phyloP scores from a whole-genome alignment of 1,140 invertebrate genomes.

The Lepidotrigona ventralis region DNA sequence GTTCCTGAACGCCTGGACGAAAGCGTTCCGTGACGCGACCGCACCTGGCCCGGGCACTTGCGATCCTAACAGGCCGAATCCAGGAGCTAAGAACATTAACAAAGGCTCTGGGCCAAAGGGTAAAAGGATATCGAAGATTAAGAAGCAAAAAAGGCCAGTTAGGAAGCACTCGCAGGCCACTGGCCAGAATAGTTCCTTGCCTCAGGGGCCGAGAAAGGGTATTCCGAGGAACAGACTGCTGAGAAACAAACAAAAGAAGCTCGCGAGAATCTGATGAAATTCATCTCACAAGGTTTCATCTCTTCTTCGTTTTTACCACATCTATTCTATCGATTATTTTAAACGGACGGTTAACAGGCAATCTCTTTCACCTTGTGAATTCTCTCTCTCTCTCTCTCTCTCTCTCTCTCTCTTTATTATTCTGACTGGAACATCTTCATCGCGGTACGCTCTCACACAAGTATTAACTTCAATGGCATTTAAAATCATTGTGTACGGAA shows the following conservation, averaged over 20 bases:
- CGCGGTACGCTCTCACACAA: neutral
- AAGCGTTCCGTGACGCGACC: conserved; percentile 74
- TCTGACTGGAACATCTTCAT: neutral
- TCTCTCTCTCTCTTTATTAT: neutral
- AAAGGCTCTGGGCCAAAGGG: conserved; percentile 38
- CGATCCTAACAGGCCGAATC: conserved; percentile 54
- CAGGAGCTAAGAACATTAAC: conserved; percentile 49
- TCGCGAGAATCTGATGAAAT: conserved; percentile 9
- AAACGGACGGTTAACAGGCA: conserved; percentile 22
- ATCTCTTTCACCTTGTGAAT: neutral
- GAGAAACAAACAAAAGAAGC: conserved; percentile 50
- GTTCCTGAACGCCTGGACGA: conserved; percentile 77
- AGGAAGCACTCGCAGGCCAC: conserved; percentile 37
- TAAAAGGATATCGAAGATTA: conserved; percentile 42
- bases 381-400: neutral
- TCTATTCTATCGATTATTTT: conserved; percentile 4
- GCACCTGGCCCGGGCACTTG: conserved; percentile 70
- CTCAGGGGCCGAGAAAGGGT: conserved; percentile 52
- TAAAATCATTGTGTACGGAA: neutral
- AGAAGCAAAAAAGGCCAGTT: conserved; percentile 43
- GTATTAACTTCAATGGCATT: conserved; percentile 25
- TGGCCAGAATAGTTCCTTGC: conserved; percentile 54
- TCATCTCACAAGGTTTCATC: neutral
- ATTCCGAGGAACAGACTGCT: conserved; percentile 52
- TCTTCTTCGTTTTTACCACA: neutral